These are phyloP conservation scores for Xestia xanthographa DNA, from an alignment of 2,888 invertebrate species.

Conservation along the genomic window DNA sequence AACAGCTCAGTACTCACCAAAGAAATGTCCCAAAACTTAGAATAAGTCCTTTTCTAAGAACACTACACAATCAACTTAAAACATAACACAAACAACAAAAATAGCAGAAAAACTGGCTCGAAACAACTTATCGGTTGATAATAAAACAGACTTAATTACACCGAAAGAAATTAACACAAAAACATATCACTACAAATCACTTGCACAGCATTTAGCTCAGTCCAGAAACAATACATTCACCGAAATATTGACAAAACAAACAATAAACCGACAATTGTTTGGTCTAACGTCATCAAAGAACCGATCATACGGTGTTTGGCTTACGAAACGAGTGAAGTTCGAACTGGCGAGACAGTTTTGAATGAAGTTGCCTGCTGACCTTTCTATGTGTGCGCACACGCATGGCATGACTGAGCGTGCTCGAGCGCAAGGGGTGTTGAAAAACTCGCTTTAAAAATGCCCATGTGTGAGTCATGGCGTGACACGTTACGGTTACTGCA, in stretches of 20 bases:
- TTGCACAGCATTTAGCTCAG: slow-evolving; percentile 63
- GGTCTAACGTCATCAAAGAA: slow-evolving; percentile 83
- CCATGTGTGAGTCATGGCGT: slow-evolving; percentile 69
- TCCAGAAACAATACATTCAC: slow-evolving; percentile 71
- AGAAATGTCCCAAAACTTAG: slow-evolving; percentile 11
- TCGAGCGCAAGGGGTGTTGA: slow-evolving; percentile 73
- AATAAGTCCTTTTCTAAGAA: slow-evolving; percentile 24
- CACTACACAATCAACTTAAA: slow-evolving; percentile 45
- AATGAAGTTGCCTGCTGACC: slow-evolving; percentile 85
- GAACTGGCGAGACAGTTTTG: slow-evolving; percentile 76
- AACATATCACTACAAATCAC: slow-evolving; percentile 69
- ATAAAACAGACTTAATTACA: slow-evolving; percentile 40
- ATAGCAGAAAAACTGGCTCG: slow-evolving; percentile 50
- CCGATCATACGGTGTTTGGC: slow-evolving; percentile 82
- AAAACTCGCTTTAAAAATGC: slow-evolving; percentile 66
- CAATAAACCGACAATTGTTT: slow-evolving; percentile 81
- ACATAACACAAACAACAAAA: slow-evolving; percentile 53
- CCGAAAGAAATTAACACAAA: slow-evolving; percentile 36
- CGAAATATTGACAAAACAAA: slow-evolving; percentile 87
- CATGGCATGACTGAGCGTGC: slow-evolving; percentile 63
- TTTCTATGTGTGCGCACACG: slow-evolving; percentile 72
- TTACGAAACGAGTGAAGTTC: slow-evolving; percentile 83
- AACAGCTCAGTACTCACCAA: slow-evolving; percentile 51
- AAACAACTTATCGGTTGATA: slow-evolving; percentile 39
- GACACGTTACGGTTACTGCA: slow-evolving; percentile 35